Percentiles rank a stretch among this genome's conserved stretches.
Conservation (phyloP, 2,888 invertebrate genomes). For the Clanis bilineata region DNA sequence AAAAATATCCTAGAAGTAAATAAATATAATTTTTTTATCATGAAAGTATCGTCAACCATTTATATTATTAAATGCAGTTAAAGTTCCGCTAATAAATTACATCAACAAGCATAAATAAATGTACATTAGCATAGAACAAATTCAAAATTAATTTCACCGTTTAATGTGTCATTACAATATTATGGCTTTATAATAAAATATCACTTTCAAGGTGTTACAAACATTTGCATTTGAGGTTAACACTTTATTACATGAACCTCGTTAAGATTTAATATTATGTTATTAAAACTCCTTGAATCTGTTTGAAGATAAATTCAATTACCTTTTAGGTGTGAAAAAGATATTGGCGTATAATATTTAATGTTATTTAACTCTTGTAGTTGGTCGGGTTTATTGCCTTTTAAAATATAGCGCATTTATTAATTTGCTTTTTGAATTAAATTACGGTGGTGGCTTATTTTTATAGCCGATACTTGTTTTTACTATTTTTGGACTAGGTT, state of each 20-base stretch:
- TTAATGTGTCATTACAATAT: not conserved
- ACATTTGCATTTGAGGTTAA: constrained; percentile 5
- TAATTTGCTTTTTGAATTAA: not conserved
- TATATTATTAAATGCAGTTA: not conserved
- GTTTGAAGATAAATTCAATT: not conserved
- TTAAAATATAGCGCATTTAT: not conserved
- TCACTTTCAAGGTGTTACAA: not conserved
- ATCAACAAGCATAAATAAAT: not conserved
- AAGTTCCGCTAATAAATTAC: not conserved
- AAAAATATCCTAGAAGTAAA: not conserved
- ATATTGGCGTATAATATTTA: not conserved
- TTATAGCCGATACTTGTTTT: too few species aligned
- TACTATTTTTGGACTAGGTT: too few species aligned
- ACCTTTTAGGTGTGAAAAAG: not conserved
- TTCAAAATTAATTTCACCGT: constrained; percentile 1
- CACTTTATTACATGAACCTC: not conserved
- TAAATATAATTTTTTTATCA: not conserved
- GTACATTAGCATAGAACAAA: not conserved
- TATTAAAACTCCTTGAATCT: not conserved
- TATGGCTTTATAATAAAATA: constrained; percentile 1
- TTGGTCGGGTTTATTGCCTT: not conserved
- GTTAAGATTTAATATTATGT: not conserved
- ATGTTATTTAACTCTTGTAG: not conserved
- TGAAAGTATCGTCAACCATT: not conserved
- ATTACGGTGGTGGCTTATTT: not conserved